Conservation (phyloP, 2,113 vertebrate species). For the Andinoacara biseriatus region DNA sequence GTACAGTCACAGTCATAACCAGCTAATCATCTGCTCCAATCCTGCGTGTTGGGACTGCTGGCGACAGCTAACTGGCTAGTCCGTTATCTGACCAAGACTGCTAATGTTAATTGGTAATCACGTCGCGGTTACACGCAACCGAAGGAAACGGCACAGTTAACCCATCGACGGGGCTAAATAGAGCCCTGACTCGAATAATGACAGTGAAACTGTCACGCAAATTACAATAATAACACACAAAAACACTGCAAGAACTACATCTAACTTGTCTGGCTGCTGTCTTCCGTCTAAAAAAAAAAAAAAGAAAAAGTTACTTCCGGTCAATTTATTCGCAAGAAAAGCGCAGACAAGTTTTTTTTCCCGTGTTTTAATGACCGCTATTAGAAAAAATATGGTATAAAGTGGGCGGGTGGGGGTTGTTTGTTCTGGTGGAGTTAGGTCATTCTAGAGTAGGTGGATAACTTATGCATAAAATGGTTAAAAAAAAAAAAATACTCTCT, state of each 20-base stretch:
- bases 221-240: not conserved
- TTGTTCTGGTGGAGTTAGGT: too few species aligned
- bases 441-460: too few species aligned
- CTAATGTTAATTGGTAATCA: slow-evolving; percentile 32
- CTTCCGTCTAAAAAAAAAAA: slow-evolving; percentile 3
- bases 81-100: slow-evolving; percentile 2
- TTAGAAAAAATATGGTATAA: too few species aligned
- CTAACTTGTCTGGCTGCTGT: slow-evolving; percentile 12
- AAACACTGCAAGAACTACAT: not conserved
- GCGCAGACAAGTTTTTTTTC: not conserved
- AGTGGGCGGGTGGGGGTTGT: too few species aligned
- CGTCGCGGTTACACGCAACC: not conserved
- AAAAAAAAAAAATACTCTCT: too few species aligned
- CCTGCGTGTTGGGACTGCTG: not conserved
- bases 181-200: not conserved
- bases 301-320: slow-evolving; percentile 19
- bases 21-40: not conserved
- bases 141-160: not conserved
- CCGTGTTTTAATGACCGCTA: not conserved
- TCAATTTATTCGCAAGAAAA: slow-evolving; percentile 31
- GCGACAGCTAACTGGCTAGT: slow-evolving; percentile 13
- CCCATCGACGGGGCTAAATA: not conserved
- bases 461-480: too few species aligned
- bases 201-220: not conserved
- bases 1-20: not conserved